Evolutionary conservation across 1,140 invertebrate genomes (phyloP).

Genomic region (Halyomorpha halys): DNA sequence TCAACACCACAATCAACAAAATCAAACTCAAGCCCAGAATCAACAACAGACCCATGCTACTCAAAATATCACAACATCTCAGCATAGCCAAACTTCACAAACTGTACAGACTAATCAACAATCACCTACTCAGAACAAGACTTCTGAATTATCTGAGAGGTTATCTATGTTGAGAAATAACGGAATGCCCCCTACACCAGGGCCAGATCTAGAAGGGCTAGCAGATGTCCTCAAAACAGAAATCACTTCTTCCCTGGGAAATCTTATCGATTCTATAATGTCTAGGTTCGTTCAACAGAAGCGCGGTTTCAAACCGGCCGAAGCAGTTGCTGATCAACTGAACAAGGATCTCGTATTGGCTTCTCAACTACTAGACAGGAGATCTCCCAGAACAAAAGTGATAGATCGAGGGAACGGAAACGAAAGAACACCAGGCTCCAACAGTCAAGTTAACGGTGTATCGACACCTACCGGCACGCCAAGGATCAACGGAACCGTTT

Average conservation of each 20-base stretch:
- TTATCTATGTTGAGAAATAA: constrained; percentile 52
- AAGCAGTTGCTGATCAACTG: constrained; percentile 63
- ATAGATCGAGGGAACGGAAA: constrained; percentile 50
- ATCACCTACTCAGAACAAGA: constrained; percentile 33
- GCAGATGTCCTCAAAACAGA: constrained; percentile 82
- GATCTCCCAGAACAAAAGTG: constrained; percentile 68
- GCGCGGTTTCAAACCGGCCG: constrained; percentile 57
- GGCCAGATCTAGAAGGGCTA: constrained; percentile 70
- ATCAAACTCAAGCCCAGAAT: constrained; percentile 26
- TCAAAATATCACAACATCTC: constrained; percentile 39
- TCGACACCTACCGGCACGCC: constrained; percentile 31
- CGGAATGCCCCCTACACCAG: constrained; percentile 50
- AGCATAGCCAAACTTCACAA: constrained; percentile 25
- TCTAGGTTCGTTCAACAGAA: constrained; percentile 72
- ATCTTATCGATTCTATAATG: constrained; percentile 80
- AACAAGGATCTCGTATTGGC: constrained; percentile 70
- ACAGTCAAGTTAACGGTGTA: constrained; percentile 29
- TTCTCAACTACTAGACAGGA: constrained; percentile 67
- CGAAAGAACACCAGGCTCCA: constrained; percentile 36
- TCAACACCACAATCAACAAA: constrained; percentile 35
- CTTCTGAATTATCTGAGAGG: constrained; percentile 49
- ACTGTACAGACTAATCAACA: constrained; percentile 22
- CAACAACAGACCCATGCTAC: constrained; percentile 31
- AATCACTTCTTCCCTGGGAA: constrained; percentile 69
- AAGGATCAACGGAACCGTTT: constrained; percentile 42